Percentiles rank a stretch among this genome's conserved stretches.
These are phyloP conservation scores for Arnoldichthys spilopterus DNA, from an alignment of 2,797 vertebrate species.

Conservation along the genomic window DNA sequence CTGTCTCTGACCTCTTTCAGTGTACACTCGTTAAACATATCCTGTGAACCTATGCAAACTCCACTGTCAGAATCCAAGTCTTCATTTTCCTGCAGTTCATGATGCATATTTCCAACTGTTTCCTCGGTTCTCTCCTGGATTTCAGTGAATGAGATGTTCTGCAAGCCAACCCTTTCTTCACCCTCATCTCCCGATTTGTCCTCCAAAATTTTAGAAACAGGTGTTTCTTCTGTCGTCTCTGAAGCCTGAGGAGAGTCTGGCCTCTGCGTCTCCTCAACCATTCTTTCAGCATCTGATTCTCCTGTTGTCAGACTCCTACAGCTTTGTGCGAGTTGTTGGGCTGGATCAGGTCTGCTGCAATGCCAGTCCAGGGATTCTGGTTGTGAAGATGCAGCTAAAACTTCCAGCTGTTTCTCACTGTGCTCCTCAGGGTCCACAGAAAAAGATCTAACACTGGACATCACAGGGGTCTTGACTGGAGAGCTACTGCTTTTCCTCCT, in stretches of 20 bases:
- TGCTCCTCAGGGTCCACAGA: background rate
- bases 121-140: background rate
- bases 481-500: background rate
- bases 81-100: constrained; percentile 2
- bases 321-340: background rate
- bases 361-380: background rate
- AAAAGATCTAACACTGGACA: background rate
- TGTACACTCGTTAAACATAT: constrained; percentile 19
- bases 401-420: background rate
- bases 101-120: background rate
- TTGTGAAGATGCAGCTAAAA: constrained; percentile 37
- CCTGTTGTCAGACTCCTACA: background rate
- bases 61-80: background rate
- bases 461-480: background rate
- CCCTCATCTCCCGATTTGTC: background rate
- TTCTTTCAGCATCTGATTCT: background rate
- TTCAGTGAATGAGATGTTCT: background rate
- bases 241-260: background rate
- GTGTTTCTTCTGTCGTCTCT: background rate
- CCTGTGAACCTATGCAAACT: constrained; percentile 8
- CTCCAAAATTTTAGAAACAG: background rate
- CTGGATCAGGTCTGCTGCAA: background rate
- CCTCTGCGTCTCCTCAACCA: constrained; percentile 35
- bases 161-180: background rate
- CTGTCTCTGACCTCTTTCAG: background rate